phyloP scores from a whole-genome alignment of 2,797 vertebrate genomes.

The Microtus agrestis region DNA sequence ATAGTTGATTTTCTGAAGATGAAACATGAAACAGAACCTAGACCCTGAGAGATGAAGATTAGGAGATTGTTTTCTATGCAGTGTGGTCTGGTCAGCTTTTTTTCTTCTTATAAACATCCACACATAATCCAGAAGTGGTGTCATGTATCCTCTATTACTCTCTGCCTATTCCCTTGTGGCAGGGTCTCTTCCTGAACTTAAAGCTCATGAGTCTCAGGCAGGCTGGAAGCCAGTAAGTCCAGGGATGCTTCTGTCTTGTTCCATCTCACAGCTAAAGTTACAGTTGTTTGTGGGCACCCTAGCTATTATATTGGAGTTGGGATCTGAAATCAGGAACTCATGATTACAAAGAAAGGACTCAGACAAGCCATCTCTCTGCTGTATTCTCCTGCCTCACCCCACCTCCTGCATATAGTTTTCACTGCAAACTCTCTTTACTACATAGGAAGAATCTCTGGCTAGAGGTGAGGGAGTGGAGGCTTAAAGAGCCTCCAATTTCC shows the following conservation, averaged over 20 bases:
- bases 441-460: background rate
- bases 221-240: background rate
- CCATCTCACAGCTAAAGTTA: background rate
- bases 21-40: background rate
- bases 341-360: background rate
- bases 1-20: background rate
- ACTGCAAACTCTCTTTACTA: fast-evolving
- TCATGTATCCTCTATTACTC: background rate
- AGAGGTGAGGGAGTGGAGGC: background rate
- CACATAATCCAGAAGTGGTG: background rate
- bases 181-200: background rate
- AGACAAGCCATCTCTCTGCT: background rate
- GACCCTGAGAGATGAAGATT: background rate
- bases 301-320: background rate
- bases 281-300: background rate
- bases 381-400: background rate
- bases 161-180: background rate
- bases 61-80: background rate
- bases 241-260: background rate
- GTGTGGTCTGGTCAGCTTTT: background rate
- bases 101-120: background rate
- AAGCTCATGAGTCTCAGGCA: background rate
- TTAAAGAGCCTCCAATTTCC: background rate
- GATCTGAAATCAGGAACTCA: background rate
- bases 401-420: background rate